These are phyloP conservation scores for Pecten maximus DNA, from an alignment of 2,888 invertebrate genomes.

Conservation along the genomic window DNA sequence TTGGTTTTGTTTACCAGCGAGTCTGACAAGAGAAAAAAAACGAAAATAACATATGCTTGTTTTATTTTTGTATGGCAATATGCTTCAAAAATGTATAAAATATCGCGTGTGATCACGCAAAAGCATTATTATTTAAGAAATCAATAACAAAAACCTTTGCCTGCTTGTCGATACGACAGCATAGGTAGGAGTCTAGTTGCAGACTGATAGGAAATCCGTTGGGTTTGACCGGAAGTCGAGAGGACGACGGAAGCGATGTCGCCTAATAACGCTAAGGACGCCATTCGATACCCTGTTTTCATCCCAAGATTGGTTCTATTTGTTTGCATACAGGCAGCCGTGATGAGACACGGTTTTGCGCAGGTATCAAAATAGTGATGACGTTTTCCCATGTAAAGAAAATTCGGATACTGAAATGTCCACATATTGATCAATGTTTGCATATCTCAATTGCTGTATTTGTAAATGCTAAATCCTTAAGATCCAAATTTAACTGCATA, in stretches of 20 bases:
- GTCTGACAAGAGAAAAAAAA: background rate
- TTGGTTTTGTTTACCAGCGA: background rate
- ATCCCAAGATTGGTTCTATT: too few relatives aligned
- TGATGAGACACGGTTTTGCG: too few relatives aligned
- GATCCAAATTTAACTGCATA: too few relatives aligned
- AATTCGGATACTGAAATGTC: too few relatives aligned
- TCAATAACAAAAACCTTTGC: background rate
- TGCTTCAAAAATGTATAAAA: background rate
- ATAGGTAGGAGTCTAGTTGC: background rate
- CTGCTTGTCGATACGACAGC: background rate
- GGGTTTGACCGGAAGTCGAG: background rate
- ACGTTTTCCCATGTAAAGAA: too few relatives aligned
- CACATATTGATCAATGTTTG: too few relatives aligned
- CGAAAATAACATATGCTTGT: too few relatives aligned
- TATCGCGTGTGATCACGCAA: background rate
- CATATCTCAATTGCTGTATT: too few relatives aligned
- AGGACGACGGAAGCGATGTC: background rate
- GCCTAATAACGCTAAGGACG: background rate
- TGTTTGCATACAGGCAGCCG: too few relatives aligned
- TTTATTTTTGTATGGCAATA: background rate
- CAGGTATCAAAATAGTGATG: too few relatives aligned
- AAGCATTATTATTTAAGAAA: background rate
- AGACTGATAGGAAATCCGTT: background rate
- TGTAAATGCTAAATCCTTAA: too few relatives aligned
- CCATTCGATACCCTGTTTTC: background rate